Conservation (phyloP, 2,797 vertebrate genomes). For the Simalia tracyae region DNA sequence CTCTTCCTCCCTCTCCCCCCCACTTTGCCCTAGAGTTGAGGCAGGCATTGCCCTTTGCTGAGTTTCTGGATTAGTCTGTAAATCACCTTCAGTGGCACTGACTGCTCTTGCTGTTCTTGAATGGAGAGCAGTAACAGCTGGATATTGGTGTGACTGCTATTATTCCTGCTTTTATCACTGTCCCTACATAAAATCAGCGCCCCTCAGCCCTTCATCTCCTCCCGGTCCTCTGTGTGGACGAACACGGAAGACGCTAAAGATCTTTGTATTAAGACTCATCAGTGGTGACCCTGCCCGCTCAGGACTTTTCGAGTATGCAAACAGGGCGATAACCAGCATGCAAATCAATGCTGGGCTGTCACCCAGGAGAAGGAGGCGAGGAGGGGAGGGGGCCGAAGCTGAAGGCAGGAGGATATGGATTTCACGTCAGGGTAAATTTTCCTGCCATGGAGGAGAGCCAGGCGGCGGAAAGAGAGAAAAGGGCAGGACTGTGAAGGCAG, state of each 20-base stretch:
- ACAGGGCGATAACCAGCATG: slow-evolving; percentile 1
- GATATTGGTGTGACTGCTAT: not conserved
- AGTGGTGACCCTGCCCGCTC: not conserved
- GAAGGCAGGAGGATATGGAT: slow-evolving; percentile 13
- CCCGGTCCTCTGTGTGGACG: not conserved
- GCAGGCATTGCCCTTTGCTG: not conserved
- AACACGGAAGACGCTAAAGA: not conserved
- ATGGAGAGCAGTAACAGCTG: not conserved
- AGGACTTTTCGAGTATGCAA: not conserved
- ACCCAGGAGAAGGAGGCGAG: not conserved
- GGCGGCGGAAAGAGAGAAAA: too few species aligned
- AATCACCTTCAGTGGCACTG: not conserved
- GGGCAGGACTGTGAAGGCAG: not conserved
- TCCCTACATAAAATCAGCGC: not conserved
- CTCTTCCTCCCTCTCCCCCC: not conserved
- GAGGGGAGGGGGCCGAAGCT: not conserved
- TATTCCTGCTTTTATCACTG: not conserved
- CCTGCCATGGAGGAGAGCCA: not conserved
- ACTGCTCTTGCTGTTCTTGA: not conserved
- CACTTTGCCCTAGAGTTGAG: not conserved
- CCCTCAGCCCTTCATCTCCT: not conserved
- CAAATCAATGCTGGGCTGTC: slow-evolving; percentile 11
- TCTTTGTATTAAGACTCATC: not conserved
- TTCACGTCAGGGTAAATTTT: slow-evolving; percentile 25
- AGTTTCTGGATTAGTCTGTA: not conserved